phyloP scores from a whole-genome alignment of 2,888 invertebrate species.

The Sisyra nigra region DNA sequence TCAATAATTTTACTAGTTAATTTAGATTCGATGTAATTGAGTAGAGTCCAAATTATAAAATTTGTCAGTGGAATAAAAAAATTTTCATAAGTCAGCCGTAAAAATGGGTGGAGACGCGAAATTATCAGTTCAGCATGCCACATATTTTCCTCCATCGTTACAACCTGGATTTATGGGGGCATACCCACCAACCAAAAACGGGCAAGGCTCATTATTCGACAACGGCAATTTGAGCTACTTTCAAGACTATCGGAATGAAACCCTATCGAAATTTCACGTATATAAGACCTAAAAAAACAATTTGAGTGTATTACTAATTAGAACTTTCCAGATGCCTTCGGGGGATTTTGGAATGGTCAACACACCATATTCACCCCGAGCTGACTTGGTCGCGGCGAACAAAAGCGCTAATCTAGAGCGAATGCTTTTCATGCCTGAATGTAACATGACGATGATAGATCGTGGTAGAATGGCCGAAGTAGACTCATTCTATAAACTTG shows the following conservation, averaged over 20 bases:
- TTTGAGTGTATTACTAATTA: not conserved
- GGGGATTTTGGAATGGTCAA: constrained; percentile 26
- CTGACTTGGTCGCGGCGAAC: constrained; percentile 22
- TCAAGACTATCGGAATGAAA: constrained; percentile 27
- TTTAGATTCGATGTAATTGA: no score
- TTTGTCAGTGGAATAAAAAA: no score
- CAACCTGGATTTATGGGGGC: constrained; percentile 24
- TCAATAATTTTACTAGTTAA: no score
- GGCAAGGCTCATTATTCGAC: constrained; percentile 18
- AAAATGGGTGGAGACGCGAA: constrained; percentile 15
- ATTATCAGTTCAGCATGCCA: constrained; percentile 21
- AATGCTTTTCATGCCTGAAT: constrained; percentile 20
- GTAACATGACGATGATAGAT: constrained; percentile 25
- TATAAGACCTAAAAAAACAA: no score
- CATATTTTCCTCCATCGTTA: constrained; percentile 23
- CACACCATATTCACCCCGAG: constrained; percentile 24
- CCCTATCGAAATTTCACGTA: constrained; percentile 26
- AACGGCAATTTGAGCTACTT: constrained; percentile 22
- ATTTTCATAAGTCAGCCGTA: constrained; percentile 6
- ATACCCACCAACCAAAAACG: constrained; percentile 22
- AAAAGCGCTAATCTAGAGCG: constrained; percentile 20
- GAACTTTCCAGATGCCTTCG: constrained; percentile 22
- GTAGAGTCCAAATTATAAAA: no score
- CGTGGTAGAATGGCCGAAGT: constrained; percentile 25
- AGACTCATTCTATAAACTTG: constrained; percentile 30